Percentiles rank a stretch among this genome's conserved stretches.
Conservation (phyloP, 2,888 invertebrate species). For the Adelphocoris suturalis region DNA sequence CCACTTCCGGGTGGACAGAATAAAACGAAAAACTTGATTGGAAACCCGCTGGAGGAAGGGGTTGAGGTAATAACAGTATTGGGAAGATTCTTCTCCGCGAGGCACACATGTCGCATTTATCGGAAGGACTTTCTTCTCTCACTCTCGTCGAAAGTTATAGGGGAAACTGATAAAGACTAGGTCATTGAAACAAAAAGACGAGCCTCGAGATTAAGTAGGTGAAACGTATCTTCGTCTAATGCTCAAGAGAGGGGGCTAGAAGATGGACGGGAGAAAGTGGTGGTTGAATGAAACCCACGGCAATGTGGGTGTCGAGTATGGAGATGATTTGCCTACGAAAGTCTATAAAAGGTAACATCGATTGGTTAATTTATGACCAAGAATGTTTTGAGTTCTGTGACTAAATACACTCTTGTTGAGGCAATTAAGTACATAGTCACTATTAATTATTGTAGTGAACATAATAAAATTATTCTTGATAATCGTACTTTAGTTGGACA, state of each 20-base stretch:
- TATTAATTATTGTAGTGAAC: too few species aligned
- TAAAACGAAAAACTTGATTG: not conserved
- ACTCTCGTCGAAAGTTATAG: not conserved
- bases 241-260: not conserved
- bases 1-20: slow-evolving; percentile 7
- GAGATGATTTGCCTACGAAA: too few species aligned
- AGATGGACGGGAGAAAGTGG: slow-evolving; percentile 1
- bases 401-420: too few species aligned
- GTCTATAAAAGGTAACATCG: too few species aligned
- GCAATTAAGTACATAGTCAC: too few species aligned
- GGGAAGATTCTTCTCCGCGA: not conserved
- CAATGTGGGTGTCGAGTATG: not conserved
- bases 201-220: slow-evolving; percentile 30
- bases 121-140: not conserved
- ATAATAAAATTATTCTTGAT: too few species aligned
- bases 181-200: slow-evolving; percentile 5
- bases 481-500: too few species aligned
- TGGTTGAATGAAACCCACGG: not conserved
- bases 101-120: not conserved
- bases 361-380: too few species aligned
- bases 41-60: not conserved
- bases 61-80: not conserved
- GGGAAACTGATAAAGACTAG: slow-evolving; percentile 22
- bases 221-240: not conserved
- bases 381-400: too few species aligned